Evolutionary conservation across 2,797 vertebrate genomes (phyloP).

Genomic region (Pseudochirops corinnae): DNA sequence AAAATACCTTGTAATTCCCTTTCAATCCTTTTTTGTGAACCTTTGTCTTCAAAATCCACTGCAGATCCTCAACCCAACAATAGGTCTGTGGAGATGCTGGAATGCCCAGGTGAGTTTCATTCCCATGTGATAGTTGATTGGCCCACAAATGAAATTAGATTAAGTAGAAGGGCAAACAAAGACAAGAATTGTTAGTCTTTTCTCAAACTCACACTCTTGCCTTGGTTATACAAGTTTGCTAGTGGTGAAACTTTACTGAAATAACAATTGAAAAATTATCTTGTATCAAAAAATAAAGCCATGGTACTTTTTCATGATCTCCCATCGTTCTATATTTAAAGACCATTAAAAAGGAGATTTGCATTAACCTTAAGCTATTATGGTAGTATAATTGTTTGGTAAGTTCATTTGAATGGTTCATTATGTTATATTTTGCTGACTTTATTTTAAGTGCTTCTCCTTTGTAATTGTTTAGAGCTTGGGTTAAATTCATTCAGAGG

Average conservation of each 20-base stretch:
- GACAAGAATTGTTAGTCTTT: not conserved
- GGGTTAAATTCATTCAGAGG: conserved; percentile 60
- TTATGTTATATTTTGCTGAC: conserved; percentile 65
- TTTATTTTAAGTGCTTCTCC: conserved; percentile 70
- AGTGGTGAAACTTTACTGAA: not conserved
- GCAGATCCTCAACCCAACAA: not conserved
- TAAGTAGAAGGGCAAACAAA: not conserved
- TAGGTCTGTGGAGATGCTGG: not conserved
- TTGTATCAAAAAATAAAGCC: not conserved
- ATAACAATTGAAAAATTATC: not conserved
- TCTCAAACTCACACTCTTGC: not conserved
- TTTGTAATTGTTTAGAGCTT: conserved; percentile 60
- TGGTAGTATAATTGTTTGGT: conserved; percentile 28
- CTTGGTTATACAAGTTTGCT: not conserved
- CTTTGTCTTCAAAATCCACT: not conserved
- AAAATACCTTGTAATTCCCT: not conserved
- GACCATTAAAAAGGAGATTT: conserved; percentile 60
- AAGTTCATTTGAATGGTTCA: conserved; percentile 54
- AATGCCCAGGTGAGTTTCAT: not conserved
- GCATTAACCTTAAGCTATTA: conserved; percentile 45
- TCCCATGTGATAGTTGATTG: not conserved
- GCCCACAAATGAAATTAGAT: not conserved
- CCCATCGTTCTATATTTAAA: conserved; percentile 57
- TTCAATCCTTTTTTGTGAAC: not conserved
- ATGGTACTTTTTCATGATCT: not conserved